Evolutionary conservation across 1,140 invertebrate genomes (phyloP), one percentile per base, ranked within the genome.

Genomic region (Bombus huntii): DNA sequence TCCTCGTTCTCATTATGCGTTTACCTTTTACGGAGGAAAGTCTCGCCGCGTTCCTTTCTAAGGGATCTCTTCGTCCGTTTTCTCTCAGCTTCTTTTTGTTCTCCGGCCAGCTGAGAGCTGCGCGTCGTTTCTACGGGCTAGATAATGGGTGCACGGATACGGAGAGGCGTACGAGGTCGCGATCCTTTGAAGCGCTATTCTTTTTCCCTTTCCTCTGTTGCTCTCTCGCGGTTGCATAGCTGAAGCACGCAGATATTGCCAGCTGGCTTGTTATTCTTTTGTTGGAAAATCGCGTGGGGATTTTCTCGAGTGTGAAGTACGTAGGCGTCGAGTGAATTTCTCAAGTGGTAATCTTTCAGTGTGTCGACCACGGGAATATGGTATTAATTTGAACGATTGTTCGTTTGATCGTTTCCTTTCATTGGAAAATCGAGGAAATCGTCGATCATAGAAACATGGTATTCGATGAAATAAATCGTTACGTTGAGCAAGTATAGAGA

Each of bases 21-120:
- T 53, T 22, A 78, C 57, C 75, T 78, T 78, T 65, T 78, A 78
- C n/a, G 53, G 75, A 28, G 34, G 39, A 57, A 66, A 78, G 57
- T 53, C 34, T 31, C 15, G 47, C 53, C 37, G 59, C 75, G 57
- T 59, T 76, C 74, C 74, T 28, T 8, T 25, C 31, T 12, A 15
- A 37, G 31, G 47, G 34, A 5, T 75, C 39, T 22, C 10, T 25
- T 13, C 22, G 12, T 28, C 18, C 34, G 18, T 57, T 25, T 22
- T 34, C 74, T 39, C 6, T 18, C 13, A n/a, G 42, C 13, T 9
- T 72, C 28, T 71, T 71, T 42, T 71, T 28, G 9, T 37, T 13
- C 37, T n/a, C 10, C 39, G 1, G 25, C 22, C 18, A n/a, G 39
- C 15, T 22, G 15, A 37, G 47, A 53, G 47, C 18, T 18, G 47